Base-by-base conservation (phyloP, 2,113 vertebrate species). In the Leptobrachium leishanense region DNA sequence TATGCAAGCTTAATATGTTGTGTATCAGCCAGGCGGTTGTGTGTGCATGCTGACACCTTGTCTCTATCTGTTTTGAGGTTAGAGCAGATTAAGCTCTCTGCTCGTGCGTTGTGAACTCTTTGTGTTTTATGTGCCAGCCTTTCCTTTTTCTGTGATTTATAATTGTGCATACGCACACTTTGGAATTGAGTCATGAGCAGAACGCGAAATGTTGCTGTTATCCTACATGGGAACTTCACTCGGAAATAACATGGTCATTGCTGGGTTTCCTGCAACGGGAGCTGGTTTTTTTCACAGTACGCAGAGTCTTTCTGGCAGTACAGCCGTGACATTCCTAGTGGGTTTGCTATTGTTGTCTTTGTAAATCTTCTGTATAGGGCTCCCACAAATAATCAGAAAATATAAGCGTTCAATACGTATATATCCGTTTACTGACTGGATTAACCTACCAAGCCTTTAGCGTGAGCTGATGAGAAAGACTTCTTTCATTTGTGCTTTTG, bases 201-300 rank as follows among this genome's bases (percentile, higher is more conserved):
- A 2, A 59, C 50, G 43, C 66, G 46, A 50, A 50, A 50, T 44
- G 41, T 43, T 46, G 5, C 9, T 54, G 11, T 2, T 46, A 41
- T 75, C 67, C n/a, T 73, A 42, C 15, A 11, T 13, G 39, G 54
- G 64, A 15, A 1, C 4, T 12, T 12, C 66, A 67, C 64, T 12
- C 53, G 74, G 74, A 76, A 76, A 65, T 76, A 55, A 74, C 40
- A 43, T 7, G 20, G 20, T 7, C 4, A 43, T 11, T 39, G 39
- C n/a, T 6, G 15, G 10, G 31, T 68, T 76, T 76, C 75, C 75
- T 76, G 64, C 57, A 39, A 39, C 43, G 6, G 31, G 20, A 31
- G 10, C 2, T 31, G 55, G 1, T 59, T 11, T 41, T 39, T 2
- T 15, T 15, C 41, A 41, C 6, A 42, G 5, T 68, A 43, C 40